Evolutionary conservation across 2,113 vertebrate species (phyloP), one percentile per base, ranked within the genome.

Genomic region (Motacilla alba): DNA sequence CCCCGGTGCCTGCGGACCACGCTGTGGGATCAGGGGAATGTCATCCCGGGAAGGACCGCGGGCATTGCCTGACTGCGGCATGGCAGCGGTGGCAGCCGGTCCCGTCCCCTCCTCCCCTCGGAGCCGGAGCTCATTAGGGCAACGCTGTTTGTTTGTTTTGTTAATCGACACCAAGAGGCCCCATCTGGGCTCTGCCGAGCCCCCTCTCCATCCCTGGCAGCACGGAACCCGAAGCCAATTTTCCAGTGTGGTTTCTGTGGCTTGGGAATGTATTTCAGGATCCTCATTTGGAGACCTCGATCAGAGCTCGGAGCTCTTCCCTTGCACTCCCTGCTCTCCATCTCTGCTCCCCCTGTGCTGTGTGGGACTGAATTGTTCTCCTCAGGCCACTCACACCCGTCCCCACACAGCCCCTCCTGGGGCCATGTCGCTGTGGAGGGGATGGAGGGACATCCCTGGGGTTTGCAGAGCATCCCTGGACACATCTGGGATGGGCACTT

Each of bases 111-210:
- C 76, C 79, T 83, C 78, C 62, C 64, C 58, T 24, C 47, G 3
- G 92, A 91, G 89, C 89, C 83, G 46, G 93, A 96, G 95, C 89
- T 95, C 83, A 56, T 94, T 96, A 93, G 83, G 81, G 89, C 95
- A 89, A 70, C 1, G 13, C 86, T 93, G 92, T 94, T 95, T 97
- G 94, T 95, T 97, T 96, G 94, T 87, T 96, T 95, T 93, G 95
- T 91, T 97, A 96, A 96, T 96, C 16, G 63, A 90, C 68, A 82
- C 80, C 89, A 66, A 85, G 92, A 83, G 93, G 93, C 94, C 85
- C 84, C 16, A 52, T 70, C 83, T 90, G 93, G 73, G 83, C 89
- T 85, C 83, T 56, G 35, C 62, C 2, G 15, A 89, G 84, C 69
- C 77, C 77, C 72, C 33, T 70, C 91, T 59, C 74, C 2, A 1